Percentiles rank a stretch among this genome's conserved stretches.
phyloP scores from a whole-genome alignment of 2,113 vertebrate species.

The Phyllostomus hastatus region DNA sequence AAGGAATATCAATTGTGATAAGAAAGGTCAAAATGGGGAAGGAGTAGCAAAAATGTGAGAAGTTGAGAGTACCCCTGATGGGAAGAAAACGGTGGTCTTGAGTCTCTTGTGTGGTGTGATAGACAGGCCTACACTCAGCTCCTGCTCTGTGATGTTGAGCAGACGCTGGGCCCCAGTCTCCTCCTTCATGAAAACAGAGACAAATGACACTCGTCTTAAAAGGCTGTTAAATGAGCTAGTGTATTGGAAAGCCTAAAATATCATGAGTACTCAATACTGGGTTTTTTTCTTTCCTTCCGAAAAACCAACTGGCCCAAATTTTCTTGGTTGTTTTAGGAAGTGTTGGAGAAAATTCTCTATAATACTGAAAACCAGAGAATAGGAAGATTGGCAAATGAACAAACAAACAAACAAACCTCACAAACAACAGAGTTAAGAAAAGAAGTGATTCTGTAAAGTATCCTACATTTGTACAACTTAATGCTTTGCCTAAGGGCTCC shows the following conservation, averaged over 20 bases:
- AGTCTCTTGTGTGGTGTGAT: background rate
- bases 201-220: background rate
- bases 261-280: background rate
- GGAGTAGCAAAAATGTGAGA: background rate
- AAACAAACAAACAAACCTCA: background rate
- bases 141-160: background rate
- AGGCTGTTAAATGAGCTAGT: background rate
- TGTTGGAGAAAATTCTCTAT: background rate
- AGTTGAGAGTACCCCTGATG: background rate
- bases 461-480: background rate
- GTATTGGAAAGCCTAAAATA: background rate
- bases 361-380: background rate
- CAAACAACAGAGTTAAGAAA: background rate
- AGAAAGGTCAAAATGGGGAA: background rate
- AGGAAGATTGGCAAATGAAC: background rate
- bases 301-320: background rate
- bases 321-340: constrained; percentile 21
- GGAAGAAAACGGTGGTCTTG: background rate
- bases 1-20: background rate
- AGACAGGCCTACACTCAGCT: background rate
- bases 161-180: background rate
- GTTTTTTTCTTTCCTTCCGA: background rate
- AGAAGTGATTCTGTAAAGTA: background rate
- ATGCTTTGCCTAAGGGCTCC: background rate
- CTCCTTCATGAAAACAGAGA: background rate